phyloP scores from a whole-genome alignment of 2,888 invertebrate genomes.

The Enoplolaimus lenunculus region DNA sequence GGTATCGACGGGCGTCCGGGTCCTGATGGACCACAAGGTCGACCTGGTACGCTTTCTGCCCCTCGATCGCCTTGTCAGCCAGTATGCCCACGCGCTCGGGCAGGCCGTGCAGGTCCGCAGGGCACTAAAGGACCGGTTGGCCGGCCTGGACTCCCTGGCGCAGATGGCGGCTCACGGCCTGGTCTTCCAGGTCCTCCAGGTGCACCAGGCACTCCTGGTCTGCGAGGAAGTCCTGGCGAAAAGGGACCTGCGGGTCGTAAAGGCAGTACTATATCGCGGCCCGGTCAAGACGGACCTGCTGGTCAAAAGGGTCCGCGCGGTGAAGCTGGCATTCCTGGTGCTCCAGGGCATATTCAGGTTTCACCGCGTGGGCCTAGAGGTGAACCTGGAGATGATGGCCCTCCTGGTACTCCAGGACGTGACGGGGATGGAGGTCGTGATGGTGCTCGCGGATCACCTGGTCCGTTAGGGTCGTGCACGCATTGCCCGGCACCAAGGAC shows the following conservation, averaged over 20 bases:
- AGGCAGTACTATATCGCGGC: not conserved
- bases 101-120: not conserved
- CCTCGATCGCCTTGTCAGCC: not conserved
- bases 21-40: not conserved
- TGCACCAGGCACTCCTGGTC: not conserved
- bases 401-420: not conserved
- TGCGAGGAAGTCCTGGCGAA: not conserved
- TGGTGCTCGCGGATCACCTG: not conserved
- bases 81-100: not conserved
- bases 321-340: not conserved
- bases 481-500: not conserved
- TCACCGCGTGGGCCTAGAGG: not conserved
- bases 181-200: not conserved
- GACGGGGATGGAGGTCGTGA: not conserved
- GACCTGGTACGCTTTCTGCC: not conserved
- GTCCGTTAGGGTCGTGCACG: not conserved
- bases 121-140: not conserved
- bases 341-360: not conserved
- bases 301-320: not conserved
- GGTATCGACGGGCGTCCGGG: not conserved
- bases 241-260: not conserved
- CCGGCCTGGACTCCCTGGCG: not conserved
- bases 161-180: not conserved
- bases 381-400: not conserved
- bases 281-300: not conserved